phyloP scores from a whole-genome alignment of 2,797 vertebrate species.

The Enteromius thamalakanensis region DNA sequence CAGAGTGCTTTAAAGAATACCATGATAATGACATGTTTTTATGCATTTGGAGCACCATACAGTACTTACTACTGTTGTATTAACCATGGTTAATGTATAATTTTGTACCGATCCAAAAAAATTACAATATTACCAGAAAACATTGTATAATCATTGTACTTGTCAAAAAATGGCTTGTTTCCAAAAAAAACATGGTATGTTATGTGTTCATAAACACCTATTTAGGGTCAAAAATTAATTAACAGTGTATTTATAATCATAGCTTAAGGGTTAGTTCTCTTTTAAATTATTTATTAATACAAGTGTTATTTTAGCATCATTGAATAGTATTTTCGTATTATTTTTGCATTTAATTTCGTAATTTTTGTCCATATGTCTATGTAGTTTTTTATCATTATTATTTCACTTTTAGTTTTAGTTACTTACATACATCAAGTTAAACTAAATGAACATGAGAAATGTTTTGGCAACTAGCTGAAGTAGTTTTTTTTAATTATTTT shows the following conservation, averaged over 20 bases:
- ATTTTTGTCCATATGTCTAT: background rate
- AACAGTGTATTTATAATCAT: background rate
- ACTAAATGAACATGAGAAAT: background rate
- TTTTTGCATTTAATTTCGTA: background rate
- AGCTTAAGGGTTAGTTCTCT: background rate
- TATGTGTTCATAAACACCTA: background rate
- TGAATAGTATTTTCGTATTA: background rate
- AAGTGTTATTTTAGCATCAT: no score
- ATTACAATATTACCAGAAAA: background rate
- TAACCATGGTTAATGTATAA: no score
- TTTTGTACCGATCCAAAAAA: background rate
- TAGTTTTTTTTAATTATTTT: background rate
- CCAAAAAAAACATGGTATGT: no score
- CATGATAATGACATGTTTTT: no score
- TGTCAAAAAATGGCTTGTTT: background rate
- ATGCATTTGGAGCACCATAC: no score
- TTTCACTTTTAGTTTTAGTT: background rate
- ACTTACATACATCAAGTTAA: background rate
- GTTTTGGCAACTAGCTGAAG: background rate
- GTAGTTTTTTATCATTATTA: background rate
- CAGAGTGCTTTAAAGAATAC: no score
- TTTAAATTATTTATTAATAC: background rate
- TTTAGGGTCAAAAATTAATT: background rate
- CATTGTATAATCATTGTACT: background rate
- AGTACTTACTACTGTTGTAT: no score